Conservation (phyloP, 2,888 invertebrate genomes). For the Drosophila pegasa region DNA sequence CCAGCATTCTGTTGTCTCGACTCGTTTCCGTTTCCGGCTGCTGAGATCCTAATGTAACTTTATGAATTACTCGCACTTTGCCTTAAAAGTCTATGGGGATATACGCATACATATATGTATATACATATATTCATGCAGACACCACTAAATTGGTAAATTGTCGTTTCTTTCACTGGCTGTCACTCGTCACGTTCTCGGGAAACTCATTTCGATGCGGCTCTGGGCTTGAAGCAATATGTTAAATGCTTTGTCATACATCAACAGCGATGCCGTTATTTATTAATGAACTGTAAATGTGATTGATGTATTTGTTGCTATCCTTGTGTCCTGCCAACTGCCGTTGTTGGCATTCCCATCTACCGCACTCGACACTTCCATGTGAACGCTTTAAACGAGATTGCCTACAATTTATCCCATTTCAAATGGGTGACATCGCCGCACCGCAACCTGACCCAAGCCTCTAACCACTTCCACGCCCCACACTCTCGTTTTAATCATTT, state of each 20-base stretch:
- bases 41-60: conserved; percentile 38
- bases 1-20: conserved; percentile 44
- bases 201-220: conserved; percentile 8
- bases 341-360: conserved; percentile 13
- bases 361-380: conserved; percentile 60
- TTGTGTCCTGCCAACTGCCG: conserved; percentile 1
- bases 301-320: conserved; percentile 54
- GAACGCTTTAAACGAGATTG: conserved; percentile 62
- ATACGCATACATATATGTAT: not conserved
- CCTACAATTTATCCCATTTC: conserved; percentile 58
- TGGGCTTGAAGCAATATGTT: conserved; percentile 40
- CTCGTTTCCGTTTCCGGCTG: conserved; percentile 65
- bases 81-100: not conserved
- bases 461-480: not conserved
- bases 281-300: conserved; percentile 78
- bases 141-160: not conserved
- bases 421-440: conserved; percentile 2
- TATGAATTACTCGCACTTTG: conserved; percentile 48
- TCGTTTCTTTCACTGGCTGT: conserved; percentile 25
- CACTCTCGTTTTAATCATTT: not conserved
- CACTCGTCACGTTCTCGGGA: conserved; percentile 35
- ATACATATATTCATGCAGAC: not conserved
- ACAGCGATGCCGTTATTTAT: conserved; percentile 65
- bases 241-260: conserved; percentile 75
- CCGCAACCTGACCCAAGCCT: not conserved